A percentile compares a stretch with the other conserved stretches of the same genome.
Conservation (phyloP, 2,888 invertebrate genomes). For the Lobophora halterata region DNA sequence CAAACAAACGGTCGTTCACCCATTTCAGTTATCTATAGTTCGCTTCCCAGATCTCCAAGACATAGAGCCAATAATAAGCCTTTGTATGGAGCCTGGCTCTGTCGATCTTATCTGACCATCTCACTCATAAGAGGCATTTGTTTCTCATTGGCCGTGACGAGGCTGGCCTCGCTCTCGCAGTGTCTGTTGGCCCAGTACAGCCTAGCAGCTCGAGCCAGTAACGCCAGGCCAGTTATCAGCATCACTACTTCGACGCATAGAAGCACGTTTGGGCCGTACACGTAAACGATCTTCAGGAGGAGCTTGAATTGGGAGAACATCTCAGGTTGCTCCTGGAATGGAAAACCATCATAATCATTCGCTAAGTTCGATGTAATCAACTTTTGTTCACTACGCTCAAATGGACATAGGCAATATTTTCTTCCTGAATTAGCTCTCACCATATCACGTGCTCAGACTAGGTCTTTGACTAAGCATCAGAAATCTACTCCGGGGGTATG, state of each 20-base stretch:
- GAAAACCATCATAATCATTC: slow-evolving; percentile 4
- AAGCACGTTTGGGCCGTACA: slow-evolving; percentile 40
- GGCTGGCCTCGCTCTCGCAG: slow-evolving; percentile 9
- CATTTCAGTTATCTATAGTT: too few relatives aligned
- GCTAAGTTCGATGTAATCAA: not conserved
- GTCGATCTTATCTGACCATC: not conserved
- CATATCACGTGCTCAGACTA: too few relatives aligned
- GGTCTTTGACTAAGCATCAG: too few relatives aligned
- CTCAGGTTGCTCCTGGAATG: slow-evolving; percentile 54
- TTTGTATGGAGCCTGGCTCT: too few relatives aligned
- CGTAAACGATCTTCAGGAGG: slow-evolving; percentile 43
- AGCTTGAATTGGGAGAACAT: slow-evolving; percentile 38
- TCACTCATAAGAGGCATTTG: slow-evolving; percentile 28
- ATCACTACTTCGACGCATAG: slow-evolving; percentile 35
- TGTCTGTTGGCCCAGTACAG: slow-evolving; percentile 18
- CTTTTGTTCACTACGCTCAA: too few relatives aligned
- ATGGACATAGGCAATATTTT: too few relatives aligned
- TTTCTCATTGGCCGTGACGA: slow-evolving; percentile 20
- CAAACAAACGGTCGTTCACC: too few relatives aligned
- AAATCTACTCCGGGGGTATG: too few relatives aligned
- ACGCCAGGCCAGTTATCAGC: slow-evolving; percentile 31
- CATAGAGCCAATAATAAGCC: too few relatives aligned
- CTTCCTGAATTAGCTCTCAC: too few relatives aligned
- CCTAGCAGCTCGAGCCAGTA: slow-evolving; percentile 33
- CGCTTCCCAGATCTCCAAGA: too few relatives aligned